Evolutionary conservation across 2,113 vertebrate genomes (phyloP).

Genomic region (Seriola aureovittata): DNA sequence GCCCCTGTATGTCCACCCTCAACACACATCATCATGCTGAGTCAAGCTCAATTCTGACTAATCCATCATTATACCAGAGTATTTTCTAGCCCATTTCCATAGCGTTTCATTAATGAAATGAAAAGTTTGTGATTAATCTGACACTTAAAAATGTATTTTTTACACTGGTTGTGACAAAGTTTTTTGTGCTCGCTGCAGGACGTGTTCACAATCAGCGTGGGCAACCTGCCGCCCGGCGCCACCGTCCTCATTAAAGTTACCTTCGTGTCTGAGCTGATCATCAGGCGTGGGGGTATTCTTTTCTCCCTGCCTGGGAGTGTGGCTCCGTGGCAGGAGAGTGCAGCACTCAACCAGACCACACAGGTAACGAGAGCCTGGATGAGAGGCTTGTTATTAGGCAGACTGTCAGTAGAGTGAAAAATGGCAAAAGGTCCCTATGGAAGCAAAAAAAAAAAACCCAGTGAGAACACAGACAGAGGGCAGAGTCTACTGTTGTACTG

Average conservation of each 20-base stretch:
- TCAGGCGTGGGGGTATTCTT: slow-evolving; percentile 68
- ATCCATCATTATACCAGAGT: background rate
- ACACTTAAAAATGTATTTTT: background rate
- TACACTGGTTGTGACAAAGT: background rate
- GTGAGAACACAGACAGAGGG: background rate
- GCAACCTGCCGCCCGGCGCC: slow-evolving; percentile 87
- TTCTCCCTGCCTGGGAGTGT: slow-evolving; percentile 89
- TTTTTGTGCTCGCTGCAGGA: slow-evolving; percentile 79
- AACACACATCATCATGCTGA: background rate
- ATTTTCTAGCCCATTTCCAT: background rate
- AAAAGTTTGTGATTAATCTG: background rate
- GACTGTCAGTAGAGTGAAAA: background rate
- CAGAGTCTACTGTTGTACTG: background rate
- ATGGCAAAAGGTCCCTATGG: background rate
- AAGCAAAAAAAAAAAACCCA: background rate
- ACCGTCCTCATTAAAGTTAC: slow-evolving; percentile 92
- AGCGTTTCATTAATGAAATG: background rate
- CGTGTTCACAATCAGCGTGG: slow-evolving; percentile 91
- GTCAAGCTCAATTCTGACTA: background rate
- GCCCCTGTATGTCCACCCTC: slow-evolving; percentile 78
- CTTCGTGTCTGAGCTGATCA: slow-evolving; percentile 88
- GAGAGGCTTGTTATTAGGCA: background rate
- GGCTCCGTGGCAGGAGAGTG: slow-evolving; percentile 89
- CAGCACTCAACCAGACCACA: slow-evolving; percentile 88
- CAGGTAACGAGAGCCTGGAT: slow-evolving; percentile 80